phyloP scores from a whole-genome alignment of 1,140 invertebrate species.

The Drosophila micromelanica region DNA sequence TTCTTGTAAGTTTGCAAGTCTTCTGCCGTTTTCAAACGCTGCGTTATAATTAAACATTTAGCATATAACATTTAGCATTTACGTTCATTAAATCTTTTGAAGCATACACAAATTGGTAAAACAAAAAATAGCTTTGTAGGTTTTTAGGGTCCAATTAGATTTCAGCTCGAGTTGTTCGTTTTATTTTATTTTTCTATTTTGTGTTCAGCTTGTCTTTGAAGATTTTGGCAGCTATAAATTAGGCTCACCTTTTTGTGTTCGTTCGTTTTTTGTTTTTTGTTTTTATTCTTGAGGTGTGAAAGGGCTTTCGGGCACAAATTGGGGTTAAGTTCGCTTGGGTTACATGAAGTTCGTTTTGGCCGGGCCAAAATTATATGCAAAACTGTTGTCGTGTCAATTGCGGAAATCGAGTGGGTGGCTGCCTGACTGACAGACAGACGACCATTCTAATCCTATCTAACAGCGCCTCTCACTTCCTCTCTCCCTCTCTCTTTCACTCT shows the following conservation, averaged over 20 bases:
- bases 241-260: conserved; percentile 45
- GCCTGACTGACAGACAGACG: conserved; percentile 10
- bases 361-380: conserved; percentile 62
- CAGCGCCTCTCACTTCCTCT: conserved; percentile 3
- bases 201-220: conserved; percentile 48
- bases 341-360: conserved; percentile 4
- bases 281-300: conserved; percentile 43
- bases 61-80: conserved; percentile 60
- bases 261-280: conserved; percentile 8
- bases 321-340: conserved; percentile 38
- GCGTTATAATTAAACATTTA: conserved; percentile 74
- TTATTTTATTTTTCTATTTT: conserved; percentile 18
- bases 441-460: conserved; percentile 40
- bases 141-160: conserved; percentile 44
- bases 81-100: conserved; percentile 66
- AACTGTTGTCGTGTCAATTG: conserved; percentile 72
- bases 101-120: conserved; percentile 46
- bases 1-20: background rate
- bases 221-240: conserved; percentile 57
- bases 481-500: background rate
- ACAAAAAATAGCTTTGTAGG: conserved; percentile 24
- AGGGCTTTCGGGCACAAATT: conserved; percentile 44
- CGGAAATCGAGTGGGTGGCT: conserved; percentile 52
- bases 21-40: conserved; percentile 52
- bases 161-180: conserved; percentile 37